Evolutionary conservation across 2,888 invertebrate species (phyloP), one percentile per base, ranked within the genome.

Genomic region (Melinaea marsaeus): DNA sequence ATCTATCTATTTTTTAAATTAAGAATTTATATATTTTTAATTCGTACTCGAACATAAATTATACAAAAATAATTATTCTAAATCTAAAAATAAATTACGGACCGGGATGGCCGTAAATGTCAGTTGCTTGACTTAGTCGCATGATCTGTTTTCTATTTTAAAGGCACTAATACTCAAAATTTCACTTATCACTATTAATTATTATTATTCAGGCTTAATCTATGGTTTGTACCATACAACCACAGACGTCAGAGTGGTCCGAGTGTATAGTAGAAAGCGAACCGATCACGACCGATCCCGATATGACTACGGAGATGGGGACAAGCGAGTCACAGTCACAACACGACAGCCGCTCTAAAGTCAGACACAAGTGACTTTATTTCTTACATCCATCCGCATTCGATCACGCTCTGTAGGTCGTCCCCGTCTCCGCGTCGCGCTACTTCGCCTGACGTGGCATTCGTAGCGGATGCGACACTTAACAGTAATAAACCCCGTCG

Each of bases 101-200:
- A 88, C 87, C 85, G 90, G 90, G 89, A 90, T 89, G 88, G 89
- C 89, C 89, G 90, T 88, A 85, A 84, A 86, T 87, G 82, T 86
- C 87, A 88, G 88, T 85, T 84, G 83, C 85, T 84, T 90, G 90
- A 90, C 90, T 90, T 87, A 89, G 90, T 89, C 90, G 89, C 90
- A 87, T 86, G 87, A 88, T 90, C 87, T 85, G 87, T 85, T 89
- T 85, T 86, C 88, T 90, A 90, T 88, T 88, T 89, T 87, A 83
- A 85, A 89, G 87, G 86, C 90, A 90, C 88, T 84, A 85, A 83
- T 88, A 85, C 83, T 78, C 85, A 84, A 86, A 75, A 83, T 84
- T 87, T 88, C 83, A 86, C 85, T 83, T 88, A 90, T 81, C 80
- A 81, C 87, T 90, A 90, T 79, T 72, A 85, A 85, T 84, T 86